phyloP scores from a whole-genome alignment of 2,888 invertebrate genomes.

The Oscheius myriophilus region DNA sequence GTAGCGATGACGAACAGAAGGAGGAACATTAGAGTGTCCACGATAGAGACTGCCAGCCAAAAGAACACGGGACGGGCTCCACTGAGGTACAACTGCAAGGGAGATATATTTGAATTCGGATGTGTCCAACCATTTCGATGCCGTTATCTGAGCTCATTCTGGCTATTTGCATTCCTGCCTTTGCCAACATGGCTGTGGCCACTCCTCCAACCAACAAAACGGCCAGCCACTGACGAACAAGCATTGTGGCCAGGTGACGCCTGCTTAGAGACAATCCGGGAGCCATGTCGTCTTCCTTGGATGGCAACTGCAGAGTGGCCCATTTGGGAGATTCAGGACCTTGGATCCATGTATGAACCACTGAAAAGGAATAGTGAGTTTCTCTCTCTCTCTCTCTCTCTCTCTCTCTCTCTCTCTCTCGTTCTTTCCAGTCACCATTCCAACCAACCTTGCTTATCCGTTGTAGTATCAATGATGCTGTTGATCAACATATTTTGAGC shows the following conservation, averaged over 20 bases:
- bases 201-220: not conserved
- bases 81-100: conserved; percentile 14
- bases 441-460: no score
- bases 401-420: not conserved
- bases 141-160: conserved; percentile 15
- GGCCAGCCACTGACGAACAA: conserved; percentile 14
- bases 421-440: no score
- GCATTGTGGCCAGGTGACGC: conserved; percentile 4
- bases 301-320: not conserved
- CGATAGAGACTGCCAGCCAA: conserved; percentile 10
- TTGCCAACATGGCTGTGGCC: not conserved
- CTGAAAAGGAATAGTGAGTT: not conserved
- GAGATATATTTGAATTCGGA: not conserved
- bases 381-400: not conserved
- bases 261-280: not conserved
- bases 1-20: not conserved
- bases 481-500: conserved; percentile 19
- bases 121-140: conserved; percentile 8
- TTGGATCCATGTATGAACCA: conserved; percentile 17
- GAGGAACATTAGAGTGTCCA: conserved; percentile 3
- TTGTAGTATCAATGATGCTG: not conserved
- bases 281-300: not conserved
- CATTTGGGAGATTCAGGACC: conserved; percentile 5
- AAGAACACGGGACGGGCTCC: conserved; percentile 14
- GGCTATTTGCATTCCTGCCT: conserved; percentile 1